phyloP scores from a whole-genome alignment of 2,113 vertebrate genomes.

The Corythornis madagascariensis region DNA sequence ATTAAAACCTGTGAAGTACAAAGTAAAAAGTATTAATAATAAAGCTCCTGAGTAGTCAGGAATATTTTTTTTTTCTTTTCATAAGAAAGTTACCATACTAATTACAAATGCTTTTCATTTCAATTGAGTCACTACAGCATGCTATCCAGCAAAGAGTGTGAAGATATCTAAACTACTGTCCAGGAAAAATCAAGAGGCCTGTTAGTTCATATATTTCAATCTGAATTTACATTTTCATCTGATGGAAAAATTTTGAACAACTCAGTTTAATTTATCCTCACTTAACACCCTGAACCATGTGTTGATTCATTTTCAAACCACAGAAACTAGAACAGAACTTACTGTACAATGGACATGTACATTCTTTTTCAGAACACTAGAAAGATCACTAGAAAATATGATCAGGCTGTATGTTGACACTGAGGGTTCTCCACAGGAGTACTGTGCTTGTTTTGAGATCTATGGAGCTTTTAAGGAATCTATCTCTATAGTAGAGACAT shows the following conservation, averaged over 20 bases:
- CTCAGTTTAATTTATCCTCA: neutral
- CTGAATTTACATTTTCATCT: neutral
- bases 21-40: neutral
- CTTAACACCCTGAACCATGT: neutral
- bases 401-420: neutral
- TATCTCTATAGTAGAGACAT: neutral
- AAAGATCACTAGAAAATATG: neutral
- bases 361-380: neutral
- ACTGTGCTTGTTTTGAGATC: neutral
- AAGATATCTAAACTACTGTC: neutral
- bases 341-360: neutral
- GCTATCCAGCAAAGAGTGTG: neutral
- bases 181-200: conserved; percentile 10
- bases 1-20: neutral
- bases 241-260: neutral
- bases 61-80: neutral
- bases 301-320: conserved; percentile 18
- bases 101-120: neutral
- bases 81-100: neutral
- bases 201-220: neutral
- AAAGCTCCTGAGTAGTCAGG: neutral
- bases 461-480: neutral
- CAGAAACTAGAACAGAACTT: neutral
- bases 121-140: neutral
- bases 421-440: neutral